Conservation (phyloP, 2,888 invertebrate species). For the Amphipoea oculea region DNA sequence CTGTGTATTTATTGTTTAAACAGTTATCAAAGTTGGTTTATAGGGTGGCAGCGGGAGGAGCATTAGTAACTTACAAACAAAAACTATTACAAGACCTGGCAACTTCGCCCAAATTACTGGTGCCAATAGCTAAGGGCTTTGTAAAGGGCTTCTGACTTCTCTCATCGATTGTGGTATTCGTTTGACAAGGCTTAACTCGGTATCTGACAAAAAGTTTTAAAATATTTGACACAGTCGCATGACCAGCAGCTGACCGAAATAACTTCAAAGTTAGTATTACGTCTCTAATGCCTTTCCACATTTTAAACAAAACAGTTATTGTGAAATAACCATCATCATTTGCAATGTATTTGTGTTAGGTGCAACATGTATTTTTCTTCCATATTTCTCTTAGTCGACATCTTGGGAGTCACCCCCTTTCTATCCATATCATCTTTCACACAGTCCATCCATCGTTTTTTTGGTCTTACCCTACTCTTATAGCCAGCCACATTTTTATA, state of each 20-base stretch:
- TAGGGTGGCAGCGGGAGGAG: not conserved
- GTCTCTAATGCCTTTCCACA: not conserved
- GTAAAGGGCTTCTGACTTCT: not conserved
- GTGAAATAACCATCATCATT: not conserved
- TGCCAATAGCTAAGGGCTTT: not conserved
- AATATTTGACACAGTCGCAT: not conserved
- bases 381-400: too few relatives aligned
- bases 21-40: too few relatives aligned
- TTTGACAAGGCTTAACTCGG: not conserved
- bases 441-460: too few relatives aligned
- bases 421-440: too few relatives aligned
- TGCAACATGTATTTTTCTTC: too few relatives aligned
- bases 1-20: not conserved
- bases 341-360: too few relatives aligned
- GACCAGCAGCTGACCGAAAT: too few relatives aligned
- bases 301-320: not conserved
- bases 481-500: too few relatives aligned
- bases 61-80: not conserved
- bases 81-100: not conserved
- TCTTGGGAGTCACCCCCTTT: too few relatives aligned
- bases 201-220: not conserved
- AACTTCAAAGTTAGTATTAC: not conserved
- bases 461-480: too few relatives aligned
- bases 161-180: not conserved
- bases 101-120: not conserved